A percentile compares a stretch with the other conserved stretches of the same genome.
Evolutionary conservation across 2,888 invertebrate species (phyloP).

Genomic region (Cerastoderma edule): DNA sequence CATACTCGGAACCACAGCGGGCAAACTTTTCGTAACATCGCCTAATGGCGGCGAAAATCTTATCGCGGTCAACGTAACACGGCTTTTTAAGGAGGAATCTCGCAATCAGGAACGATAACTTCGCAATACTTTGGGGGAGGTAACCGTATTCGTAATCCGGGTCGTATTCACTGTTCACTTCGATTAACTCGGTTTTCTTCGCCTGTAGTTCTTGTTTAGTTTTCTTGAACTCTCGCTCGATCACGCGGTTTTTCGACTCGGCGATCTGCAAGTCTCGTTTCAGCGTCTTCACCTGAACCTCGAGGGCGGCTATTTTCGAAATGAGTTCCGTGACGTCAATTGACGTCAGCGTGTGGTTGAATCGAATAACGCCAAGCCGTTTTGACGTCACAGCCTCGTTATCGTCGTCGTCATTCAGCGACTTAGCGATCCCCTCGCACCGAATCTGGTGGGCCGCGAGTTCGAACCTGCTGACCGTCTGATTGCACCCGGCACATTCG

Average conservation of each 20-base stretch:
- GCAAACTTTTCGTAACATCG: slow-evolving; percentile 77
- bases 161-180: slow-evolving; percentile 73
- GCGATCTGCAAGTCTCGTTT: slow-evolving; percentile 77
- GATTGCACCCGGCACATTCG: slow-evolving; percentile 78
- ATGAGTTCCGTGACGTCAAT: slow-evolving; percentile 71
- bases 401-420: slow-evolving; percentile 65
- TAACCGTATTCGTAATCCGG: slow-evolving; percentile 77
- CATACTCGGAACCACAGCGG: slow-evolving; percentile 67
- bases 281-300: slow-evolving; percentile 74
- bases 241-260: slow-evolving; percentile 72
- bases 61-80: slow-evolving; percentile 72
- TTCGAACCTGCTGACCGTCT: slow-evolving; percentile 68
- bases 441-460: slow-evolving; percentile 77
- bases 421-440: slow-evolving; percentile 85
- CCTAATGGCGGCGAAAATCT: slow-evolving; percentile 74
- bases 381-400: slow-evolving; percentile 30
- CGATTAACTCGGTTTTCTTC: slow-evolving; percentile 66
- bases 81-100: slow-evolving; percentile 76
- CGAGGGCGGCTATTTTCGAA: slow-evolving; percentile 74
- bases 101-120: slow-evolving; percentile 76
- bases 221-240: slow-evolving; percentile 75
- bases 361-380: slow-evolving; percentile 45
- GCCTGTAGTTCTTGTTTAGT: slow-evolving; percentile 73
- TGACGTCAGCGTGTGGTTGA: slow-evolving; percentile 56
- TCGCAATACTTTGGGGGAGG: slow-evolving; percentile 74